Conservation (phyloP, 2,888 invertebrate species). For the Apeira syringaria region DNA sequence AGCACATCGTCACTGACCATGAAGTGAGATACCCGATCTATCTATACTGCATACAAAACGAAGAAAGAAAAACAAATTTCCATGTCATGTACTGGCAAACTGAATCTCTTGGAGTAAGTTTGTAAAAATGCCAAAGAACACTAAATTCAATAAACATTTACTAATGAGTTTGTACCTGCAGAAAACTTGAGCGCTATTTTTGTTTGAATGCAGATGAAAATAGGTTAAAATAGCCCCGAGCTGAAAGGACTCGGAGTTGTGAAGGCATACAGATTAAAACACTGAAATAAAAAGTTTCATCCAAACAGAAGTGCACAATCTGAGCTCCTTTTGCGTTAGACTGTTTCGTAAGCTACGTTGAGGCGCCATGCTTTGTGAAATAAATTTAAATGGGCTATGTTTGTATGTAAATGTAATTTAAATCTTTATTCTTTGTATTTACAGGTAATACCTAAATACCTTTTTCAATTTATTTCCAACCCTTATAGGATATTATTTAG, state of each 20-base stretch:
- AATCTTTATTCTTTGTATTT: too few relatives aligned
- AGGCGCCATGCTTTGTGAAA: slow-evolving; percentile 10
- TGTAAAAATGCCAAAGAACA: too few relatives aligned
- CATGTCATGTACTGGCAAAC: too few relatives aligned
- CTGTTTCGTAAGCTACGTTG: slow-evolving; percentile 16
- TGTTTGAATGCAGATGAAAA: slow-evolving; percentile 35
- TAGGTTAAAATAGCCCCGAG: slow-evolving; percentile 75
- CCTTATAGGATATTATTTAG: too few relatives aligned
- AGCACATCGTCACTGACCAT: too few relatives aligned
- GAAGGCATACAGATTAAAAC: slow-evolving; percentile 76
- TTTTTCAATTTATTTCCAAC: too few relatives aligned
- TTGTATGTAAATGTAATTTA: too few relatives aligned
- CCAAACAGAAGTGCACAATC: slow-evolving; percentile 53
- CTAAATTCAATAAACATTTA: slow-evolving; percentile 1
- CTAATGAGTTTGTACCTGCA: slow-evolving; percentile 4
- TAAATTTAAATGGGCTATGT: slow-evolving; percentile 10
- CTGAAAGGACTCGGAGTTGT: slow-evolving; percentile 57
- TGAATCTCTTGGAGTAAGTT: too few relatives aligned
- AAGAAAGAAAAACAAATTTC: too few relatives aligned
- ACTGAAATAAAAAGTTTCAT: slow-evolving; percentile 54
- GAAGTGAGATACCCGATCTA: too few relatives aligned
- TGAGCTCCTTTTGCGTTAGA: slow-evolving; percentile 11
- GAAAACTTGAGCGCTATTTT: not conserved
- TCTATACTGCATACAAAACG: too few relatives aligned
- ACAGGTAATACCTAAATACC: too few relatives aligned